Conservation (phyloP, 2,888 invertebrate species). For the Eristalinus aeneus region DNA sequence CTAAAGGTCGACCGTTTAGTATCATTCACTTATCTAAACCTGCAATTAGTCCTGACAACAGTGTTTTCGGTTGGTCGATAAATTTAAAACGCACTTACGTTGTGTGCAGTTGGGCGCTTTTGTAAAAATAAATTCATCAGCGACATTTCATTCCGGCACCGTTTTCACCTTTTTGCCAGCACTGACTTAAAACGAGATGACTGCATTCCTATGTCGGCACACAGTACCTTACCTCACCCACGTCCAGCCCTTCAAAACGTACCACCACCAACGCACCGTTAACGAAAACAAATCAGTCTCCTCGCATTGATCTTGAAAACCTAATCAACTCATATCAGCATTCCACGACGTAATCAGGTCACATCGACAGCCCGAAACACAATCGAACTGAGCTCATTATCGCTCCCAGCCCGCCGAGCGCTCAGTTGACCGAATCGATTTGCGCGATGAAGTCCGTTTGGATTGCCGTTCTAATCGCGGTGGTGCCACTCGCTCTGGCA, state of each 20-base stretch:
- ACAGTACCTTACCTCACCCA: background rate
- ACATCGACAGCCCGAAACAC: slow-evolving; percentile 32
- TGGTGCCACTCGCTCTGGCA: slow-evolving; percentile 25
- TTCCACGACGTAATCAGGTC: slow-evolving; percentile 31
- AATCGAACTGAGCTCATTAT: background rate
- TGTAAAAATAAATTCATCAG: no score
- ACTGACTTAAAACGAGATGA: no score
- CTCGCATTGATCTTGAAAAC: slow-evolving; percentile 41
- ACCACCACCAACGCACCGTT: background rate
- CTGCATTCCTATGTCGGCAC: no score
- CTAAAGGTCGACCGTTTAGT: no score
- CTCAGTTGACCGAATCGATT: slow-evolving; percentile 21
- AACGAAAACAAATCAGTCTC: background rate
- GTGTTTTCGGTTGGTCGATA: no score
- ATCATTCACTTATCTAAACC: no score
- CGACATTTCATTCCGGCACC: no score
- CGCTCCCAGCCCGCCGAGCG: background rate
- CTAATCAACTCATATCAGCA: slow-evolving; percentile 22
- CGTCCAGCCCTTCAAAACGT: background rate
- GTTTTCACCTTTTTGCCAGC: no score
- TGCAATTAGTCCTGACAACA: no score
- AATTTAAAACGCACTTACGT: no score
- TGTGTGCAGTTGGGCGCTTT: no score
- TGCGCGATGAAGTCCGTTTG: slow-evolving; percentile 34
- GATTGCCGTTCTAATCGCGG: background rate